Conservation (phyloP, 2,888 invertebrate species). For the Epinotia brunnichana region DNA sequence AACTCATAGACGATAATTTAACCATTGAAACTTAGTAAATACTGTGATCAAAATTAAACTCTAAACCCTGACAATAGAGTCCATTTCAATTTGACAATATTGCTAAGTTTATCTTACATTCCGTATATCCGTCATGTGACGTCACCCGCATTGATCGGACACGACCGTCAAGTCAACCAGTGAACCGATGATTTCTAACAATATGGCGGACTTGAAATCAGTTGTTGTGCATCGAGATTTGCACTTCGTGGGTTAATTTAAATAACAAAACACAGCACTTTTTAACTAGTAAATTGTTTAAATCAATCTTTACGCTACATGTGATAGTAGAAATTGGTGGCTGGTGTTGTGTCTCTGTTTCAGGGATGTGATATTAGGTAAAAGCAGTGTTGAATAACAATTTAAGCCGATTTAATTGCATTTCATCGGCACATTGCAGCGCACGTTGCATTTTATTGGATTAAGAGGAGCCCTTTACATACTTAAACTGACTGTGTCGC, state of each 20-base stretch:
- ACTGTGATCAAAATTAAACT: neutral
- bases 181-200: slow-evolving; percentile 63
- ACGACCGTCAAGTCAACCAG: slow-evolving; percentile 38
- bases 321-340: slow-evolving; percentile 1
- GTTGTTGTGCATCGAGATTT: slow-evolving; percentile 59
- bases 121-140: slow-evolving; percentile 45
- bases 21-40: neutral
- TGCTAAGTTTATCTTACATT: neutral
- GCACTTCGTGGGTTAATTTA: slow-evolving; percentile 49
- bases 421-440: slow-evolving; percentile 60
- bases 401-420: slow-evolving; percentile 59
- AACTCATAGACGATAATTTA: neutral
- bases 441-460: slow-evolving; percentile 62
- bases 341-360: slow-evolving; percentile 30
- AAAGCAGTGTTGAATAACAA: slow-evolving; percentile 49
- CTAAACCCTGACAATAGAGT: accelerated
- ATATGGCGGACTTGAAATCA: slow-evolving; percentile 76
- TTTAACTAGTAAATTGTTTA: slow-evolving; percentile 25
- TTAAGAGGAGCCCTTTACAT: slow-evolving; percentile 51
- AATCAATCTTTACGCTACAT: neutral
- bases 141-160: slow-evolving; percentile 53
- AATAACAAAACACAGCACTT: slow-evolving; percentile 46
- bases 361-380: slow-evolving; percentile 50
- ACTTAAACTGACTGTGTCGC: slow-evolving; percentile 32
- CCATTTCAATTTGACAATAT: neutral